Evolutionary conservation across 2,113 vertebrate species (phyloP), one percentile per base, ranked within the genome.

Genomic region (Chaetops frenatus): DNA sequence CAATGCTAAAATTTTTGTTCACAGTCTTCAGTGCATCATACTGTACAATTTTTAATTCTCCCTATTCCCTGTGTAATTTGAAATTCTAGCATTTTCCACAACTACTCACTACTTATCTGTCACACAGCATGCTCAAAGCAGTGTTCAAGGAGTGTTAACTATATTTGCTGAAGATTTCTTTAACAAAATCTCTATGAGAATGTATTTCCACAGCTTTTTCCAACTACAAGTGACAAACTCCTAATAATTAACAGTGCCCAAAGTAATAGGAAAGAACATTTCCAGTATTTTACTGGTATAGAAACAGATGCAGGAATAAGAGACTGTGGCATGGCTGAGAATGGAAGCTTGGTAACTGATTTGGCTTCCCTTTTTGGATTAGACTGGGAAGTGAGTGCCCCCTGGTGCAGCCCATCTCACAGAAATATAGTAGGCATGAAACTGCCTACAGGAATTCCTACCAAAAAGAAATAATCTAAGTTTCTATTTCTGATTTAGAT

Each of bases 21-120:
- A 72, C 50, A 23, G 57, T 58, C 76, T 86, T 53, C 7, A 0
- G 56, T 73, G 81, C 74, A 94, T 77, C 42, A 66, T 23, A 67
- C 33, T 61, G 31, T n/a, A 86, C 45, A 74, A 88, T 86, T 78
- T 94, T 91, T 92, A 90, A 76, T 93, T 90, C 64, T 91, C 15
- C 21, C 44, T 56, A 31, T 61, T 45, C 51, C 76, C n/a, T 66
- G 38, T 11, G 44, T 79, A 81, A 84, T 89, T 73, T 62, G n/a
- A 48, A 94, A 74, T 81, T 78, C 65, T 56, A 92, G 38, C 9
- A 2, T 80, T 77, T 92, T 92, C 73, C 40, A 81, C 61, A 76
- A 61, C n/a, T 71, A 45, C 29, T 94, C 74, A 60, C 67, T 82
- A 80, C 72, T 86, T 62, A 57, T 70, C 73, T 80, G 58, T 72